Evolutionary conservation across 2,113 vertebrate species (phyloP), one percentile per base, ranked within the genome.

Genomic region (Cheirogaleus medius): DNA sequence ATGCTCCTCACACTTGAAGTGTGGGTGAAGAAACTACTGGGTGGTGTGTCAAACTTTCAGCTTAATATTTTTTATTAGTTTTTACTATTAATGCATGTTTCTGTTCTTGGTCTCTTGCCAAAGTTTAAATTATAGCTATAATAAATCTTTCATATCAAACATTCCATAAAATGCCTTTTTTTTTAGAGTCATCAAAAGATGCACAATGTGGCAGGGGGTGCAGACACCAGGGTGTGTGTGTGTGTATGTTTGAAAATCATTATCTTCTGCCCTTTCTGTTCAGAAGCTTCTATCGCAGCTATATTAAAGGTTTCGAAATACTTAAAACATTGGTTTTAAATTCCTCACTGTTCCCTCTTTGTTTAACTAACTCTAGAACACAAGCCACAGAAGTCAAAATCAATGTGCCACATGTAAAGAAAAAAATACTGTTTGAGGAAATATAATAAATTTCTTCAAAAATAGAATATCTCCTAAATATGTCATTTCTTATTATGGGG

Each of bases 21-120:
- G 4, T 77, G 34, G 3, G 3, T 63, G 8, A 3, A 82, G 54
- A 87, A 56, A 90, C 7, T n/a, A 52, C 11, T 78, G 18, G 37
- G 86, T 23, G 0, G 0, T 21, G 10, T 63, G 42, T 42, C 39
- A 91, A 32, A 42, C 21, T 47, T 97, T 94, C 87, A 95, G 7
- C 29, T 91, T 39, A 91, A 20, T 90, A 81, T 44, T 95, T 94
- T 98, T 73, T 89, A 95, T 92, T 97, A 74, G 77, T 92, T 97
- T 97, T 85, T 49, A 91, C 39, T 90, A 42, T 34, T 93, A 85
- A 91, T 73, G 20, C 52, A 84, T 71, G 27, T 76, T 95, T 92
- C 42, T 27, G 13, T n/a, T 91, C 37, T 9, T 5, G 96, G 56
- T 81, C 6, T 71, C 73, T 90, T 81, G 1, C n/a, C 87, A 74